These are phyloP conservation scores for Drosophila aff. DNA, from an alignment of 1,140 invertebrate genomes.

Conservation along the genomic window DNA sequence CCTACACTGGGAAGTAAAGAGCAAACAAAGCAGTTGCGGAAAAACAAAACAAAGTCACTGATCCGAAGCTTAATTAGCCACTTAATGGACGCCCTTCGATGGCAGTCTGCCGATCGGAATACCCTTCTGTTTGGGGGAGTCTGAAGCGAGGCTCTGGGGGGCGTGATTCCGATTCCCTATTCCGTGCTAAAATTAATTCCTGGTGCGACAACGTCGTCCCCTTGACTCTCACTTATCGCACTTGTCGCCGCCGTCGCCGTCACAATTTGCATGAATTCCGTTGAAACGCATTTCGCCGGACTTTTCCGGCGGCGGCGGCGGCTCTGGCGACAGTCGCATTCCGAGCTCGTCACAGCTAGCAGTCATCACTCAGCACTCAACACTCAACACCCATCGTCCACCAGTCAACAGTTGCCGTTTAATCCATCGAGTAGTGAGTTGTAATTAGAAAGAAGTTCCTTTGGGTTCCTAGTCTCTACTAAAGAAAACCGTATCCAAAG, in stretches of 20 bases:
- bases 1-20: not conserved
- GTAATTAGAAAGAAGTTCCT: not conserved
- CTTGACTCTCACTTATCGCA: constrained; percentile 76
- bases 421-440: not conserved
- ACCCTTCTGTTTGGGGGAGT: not conserved
- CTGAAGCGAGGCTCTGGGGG: constrained; percentile 11
- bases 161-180: constrained; percentile 22
- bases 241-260: constrained; percentile 26
- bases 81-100: constrained; percentile 9
- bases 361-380: constrained; percentile 7
- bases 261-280: constrained; percentile 56
- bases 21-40: constrained; percentile 16
- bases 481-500: no score
- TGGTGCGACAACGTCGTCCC: constrained; percentile 45
- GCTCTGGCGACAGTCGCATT: constrained; percentile 34
- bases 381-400: constrained; percentile 1
- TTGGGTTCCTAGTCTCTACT: no score
- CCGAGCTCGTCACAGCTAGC: constrained; percentile 21
- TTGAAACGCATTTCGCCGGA: constrained; percentile 62
- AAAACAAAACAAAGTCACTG: constrained; percentile 7
- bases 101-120: not conserved
- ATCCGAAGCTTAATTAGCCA: constrained; percentile 6
- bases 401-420: constrained; percentile 9
- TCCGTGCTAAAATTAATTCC: constrained; percentile 32
- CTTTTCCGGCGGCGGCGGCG: constrained; percentile 16